These are phyloP conservation scores for Poeciliopsis turrubarensis DNA, from an alignment of 2,113 vertebrate species.

Conservation along the genomic window DNA sequence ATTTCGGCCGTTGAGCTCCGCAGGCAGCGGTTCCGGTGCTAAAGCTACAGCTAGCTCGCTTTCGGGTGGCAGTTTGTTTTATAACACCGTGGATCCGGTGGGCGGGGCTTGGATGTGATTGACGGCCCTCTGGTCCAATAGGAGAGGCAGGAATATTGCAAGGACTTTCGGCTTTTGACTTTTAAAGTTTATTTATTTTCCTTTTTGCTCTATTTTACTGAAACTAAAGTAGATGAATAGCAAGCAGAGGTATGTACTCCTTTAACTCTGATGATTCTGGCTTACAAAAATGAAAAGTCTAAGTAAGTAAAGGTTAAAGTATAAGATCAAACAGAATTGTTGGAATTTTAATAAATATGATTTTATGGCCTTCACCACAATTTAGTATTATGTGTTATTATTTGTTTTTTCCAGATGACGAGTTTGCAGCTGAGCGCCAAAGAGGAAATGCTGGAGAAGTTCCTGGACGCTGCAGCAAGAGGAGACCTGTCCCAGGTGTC, in stretches of 20 bases:
- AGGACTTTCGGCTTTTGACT: neutral
- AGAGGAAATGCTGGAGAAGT: conserved; percentile 78
- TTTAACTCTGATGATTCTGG: too few species aligned
- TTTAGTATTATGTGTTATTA: neutral
- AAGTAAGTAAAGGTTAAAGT: too few species aligned
- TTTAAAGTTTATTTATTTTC: neutral
- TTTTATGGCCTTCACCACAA: too few species aligned
- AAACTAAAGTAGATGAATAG: neutral
- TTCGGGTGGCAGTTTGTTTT: neutral
- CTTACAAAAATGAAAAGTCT: too few species aligned
- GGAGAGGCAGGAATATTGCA: neutral
- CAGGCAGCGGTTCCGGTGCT: too few species aligned
- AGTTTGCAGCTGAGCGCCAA: conserved; percentile 60
- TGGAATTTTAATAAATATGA: too few species aligned
- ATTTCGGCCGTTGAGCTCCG: too few species aligned
- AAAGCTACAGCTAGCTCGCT: neutral
- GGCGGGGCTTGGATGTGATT: neutral
- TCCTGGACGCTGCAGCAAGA: conserved; percentile 82
- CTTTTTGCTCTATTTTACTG: neutral
- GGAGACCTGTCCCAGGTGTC: conserved; percentile 82
- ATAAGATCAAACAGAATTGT: too few species aligned
- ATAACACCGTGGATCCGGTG: neutral
- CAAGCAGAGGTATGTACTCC: neutral
- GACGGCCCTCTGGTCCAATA: conserved; percentile 28
- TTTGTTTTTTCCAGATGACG: conserved; percentile 28